Percentiles rank a stretch among this genome's conserved stretches.
Evolutionary conservation across 1,140 invertebrate species (phyloP).

Genomic region (Lamellibrachia luymesi): DNA sequence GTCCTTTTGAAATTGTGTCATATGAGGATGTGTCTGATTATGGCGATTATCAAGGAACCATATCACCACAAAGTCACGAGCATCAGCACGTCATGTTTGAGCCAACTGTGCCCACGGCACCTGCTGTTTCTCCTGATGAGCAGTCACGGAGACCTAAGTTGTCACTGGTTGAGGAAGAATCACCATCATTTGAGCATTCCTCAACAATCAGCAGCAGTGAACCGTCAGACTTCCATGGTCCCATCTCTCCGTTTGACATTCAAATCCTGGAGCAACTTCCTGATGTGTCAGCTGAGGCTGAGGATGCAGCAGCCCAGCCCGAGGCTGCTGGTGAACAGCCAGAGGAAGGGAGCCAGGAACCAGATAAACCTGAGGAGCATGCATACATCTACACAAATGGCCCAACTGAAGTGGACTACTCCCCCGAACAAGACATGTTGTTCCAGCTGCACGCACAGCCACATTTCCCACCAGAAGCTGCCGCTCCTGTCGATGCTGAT

Average conservation of each 20-base stretch:
- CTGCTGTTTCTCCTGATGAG: slow-evolving; percentile 7
- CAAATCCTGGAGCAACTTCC: slow-evolving; percentile 13
- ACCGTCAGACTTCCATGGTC: slow-evolving; percentile 38
- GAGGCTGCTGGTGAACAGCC: slow-evolving; percentile 9
- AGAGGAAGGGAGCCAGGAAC: not conserved
- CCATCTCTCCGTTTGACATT: slow-evolving; percentile 36
- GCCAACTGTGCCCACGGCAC: not conserved
- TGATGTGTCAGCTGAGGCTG: not conserved
- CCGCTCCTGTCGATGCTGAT: not conserved
- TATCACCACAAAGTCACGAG: not conserved
- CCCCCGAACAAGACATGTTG: slow-evolving; percentile 57
- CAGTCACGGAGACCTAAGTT: not conserved
- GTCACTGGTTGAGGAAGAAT: slow-evolving; percentile 15
- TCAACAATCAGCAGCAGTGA: slow-evolving; percentile 44
- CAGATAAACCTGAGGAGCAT: not conserved
- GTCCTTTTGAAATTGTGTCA: slow-evolving; percentile 56
- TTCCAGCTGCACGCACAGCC: slow-evolving; percentile 21
- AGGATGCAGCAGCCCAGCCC: not conserved
- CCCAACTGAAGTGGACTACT: slow-evolving; percentile 63
- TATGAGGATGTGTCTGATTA: slow-evolving; percentile 50
- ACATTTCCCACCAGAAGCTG: not conserved
- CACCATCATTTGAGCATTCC: slow-evolving; percentile 41
- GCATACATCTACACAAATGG: slow-evolving; percentile 56
- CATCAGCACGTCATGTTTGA: not conserved
- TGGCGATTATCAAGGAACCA: slow-evolving; percentile 20